phyloP scores from a whole-genome alignment of 2,888 invertebrate species.

The Ceraclea dissimilis region DNA sequence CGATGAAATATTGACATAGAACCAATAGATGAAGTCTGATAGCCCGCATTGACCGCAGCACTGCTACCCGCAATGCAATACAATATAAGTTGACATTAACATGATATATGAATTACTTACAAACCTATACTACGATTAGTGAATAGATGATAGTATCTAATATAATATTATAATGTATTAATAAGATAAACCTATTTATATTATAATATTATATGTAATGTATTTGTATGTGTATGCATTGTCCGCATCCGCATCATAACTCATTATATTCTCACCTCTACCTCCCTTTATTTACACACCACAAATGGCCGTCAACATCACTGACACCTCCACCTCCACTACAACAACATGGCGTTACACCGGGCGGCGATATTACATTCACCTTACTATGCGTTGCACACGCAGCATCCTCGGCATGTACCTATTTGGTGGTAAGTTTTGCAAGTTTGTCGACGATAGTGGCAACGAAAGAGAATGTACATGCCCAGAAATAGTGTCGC shows the following conservation, averaged over 20 bases:
- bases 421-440: constrained; percentile 99
- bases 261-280: constrained; percentile 19
- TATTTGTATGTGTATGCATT: background rate
- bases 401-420: constrained; percentile 98
- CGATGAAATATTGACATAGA: no score
- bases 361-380: constrained; percentile 4
- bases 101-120: no score
- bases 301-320: constrained; percentile 13
- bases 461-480: constrained; percentile 82
- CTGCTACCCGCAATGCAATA: no score
- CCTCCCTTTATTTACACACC: constrained; percentile 11
- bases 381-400: constrained; percentile 23
- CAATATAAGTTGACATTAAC: no score
- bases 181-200: background rate
- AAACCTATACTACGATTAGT: no score
- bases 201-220: background rate
- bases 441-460: constrained; percentile 87
- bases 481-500: constrained; percentile 85
- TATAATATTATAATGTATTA: no score
- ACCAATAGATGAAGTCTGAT: no score
- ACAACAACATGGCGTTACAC: constrained; percentile 2
- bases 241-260: constrained; percentile 10
- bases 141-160: no score
- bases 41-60: no score
- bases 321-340: background rate